Conservation (phyloP, 2,797 vertebrate genomes). For the Selene dorsalis region DNA sequence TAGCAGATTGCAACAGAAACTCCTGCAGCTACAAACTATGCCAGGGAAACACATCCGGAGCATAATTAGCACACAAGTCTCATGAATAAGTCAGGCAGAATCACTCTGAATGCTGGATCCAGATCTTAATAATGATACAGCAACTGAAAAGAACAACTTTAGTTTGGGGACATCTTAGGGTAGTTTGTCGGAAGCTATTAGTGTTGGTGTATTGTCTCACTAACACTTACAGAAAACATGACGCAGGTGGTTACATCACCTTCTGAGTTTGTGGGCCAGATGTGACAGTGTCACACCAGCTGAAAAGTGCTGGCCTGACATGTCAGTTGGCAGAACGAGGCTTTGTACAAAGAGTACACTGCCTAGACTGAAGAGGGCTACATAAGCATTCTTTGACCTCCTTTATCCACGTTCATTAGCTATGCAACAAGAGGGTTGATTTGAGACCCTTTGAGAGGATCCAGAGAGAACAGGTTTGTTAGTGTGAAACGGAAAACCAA, state of each 20-base stretch:
- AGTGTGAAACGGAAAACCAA: constrained; percentile 83
- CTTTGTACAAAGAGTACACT: constrained; percentile 48
- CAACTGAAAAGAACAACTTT: constrained; percentile 49
- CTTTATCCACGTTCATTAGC: constrained; percentile 79
- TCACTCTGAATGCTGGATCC: constrained; percentile 34
- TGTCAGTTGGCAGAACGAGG: constrained; percentile 48
- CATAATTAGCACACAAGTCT: constrained; percentile 62
- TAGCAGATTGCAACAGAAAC: constrained; percentile 71
- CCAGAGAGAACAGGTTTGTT: constrained; percentile 79
- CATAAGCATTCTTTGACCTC: constrained; percentile 68
- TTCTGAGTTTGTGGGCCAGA: constrained; percentile 50
- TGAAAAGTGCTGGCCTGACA: constrained; percentile 53
- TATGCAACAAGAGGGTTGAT: constrained; percentile 76
- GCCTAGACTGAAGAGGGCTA: constrained; percentile 44
- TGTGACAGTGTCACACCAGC: constrained; percentile 62
- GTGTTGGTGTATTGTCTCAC: constrained; percentile 43
- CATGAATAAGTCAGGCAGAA: constrained; percentile 61
- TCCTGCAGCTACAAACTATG: constrained; percentile 54
- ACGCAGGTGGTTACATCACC: constrained; percentile 72
- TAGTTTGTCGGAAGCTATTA: constrained; percentile 63
- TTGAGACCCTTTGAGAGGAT: constrained; percentile 79
- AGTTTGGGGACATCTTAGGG: constrained; percentile 56
- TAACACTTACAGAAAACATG: constrained; percentile 53
- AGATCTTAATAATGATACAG: constrained; percentile 59
- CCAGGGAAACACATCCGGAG: constrained; percentile 48